Evolutionary conservation across 2,888 invertebrate species (phyloP), one percentile per base, ranked within the genome.

Genomic region (Smittia aterrima): DNA sequence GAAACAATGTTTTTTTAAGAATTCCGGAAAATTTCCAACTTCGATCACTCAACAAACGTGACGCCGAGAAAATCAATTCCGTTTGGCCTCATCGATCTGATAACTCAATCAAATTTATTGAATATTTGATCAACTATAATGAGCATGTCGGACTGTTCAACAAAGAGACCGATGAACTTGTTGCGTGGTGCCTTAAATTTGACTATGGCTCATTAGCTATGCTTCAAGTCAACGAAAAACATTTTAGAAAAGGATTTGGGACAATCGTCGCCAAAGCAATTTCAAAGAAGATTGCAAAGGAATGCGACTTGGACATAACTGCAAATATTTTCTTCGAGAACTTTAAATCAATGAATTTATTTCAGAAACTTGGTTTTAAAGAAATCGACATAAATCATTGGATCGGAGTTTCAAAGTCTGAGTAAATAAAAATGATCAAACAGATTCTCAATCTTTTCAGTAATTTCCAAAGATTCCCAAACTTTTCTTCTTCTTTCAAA

Each of bases 151-250:
- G 81, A 0, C 77, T 80, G 0, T 83, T 79, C 75, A 75, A 70
- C 1, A 75, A 76, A 16, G 76, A 76, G 0, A 78, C 75, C 11
- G 75, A 78, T 20, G 77, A 81, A 70, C 74, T 83, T 27, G 78
- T 82, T 0, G 83, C 80, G 1, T 83, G 83, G 83, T 82, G 81
- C 75, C 77, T 82, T 4, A 77, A 40, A 11, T 24, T 25, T 1
- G 64, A 74, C 13, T 41, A 25, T 2, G 80, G 81, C 18, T 78
- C 80, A 7, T 75, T 81, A 1, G 80, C 79, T 1, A 79, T 78
- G 0, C 75, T 81, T 25, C 80, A 80, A 76, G 79, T 80, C 1
- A 77, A 77, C 53, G 78, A 80, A 1, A 54, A 76, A 1, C 77
- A 79, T 75, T 77, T 78, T 62, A 77, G 79, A 0, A 76, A 75